Evolutionary conservation across 1,140 invertebrate genomes (phyloP).

Genomic region (Cataglyphis hispanica): DNA sequence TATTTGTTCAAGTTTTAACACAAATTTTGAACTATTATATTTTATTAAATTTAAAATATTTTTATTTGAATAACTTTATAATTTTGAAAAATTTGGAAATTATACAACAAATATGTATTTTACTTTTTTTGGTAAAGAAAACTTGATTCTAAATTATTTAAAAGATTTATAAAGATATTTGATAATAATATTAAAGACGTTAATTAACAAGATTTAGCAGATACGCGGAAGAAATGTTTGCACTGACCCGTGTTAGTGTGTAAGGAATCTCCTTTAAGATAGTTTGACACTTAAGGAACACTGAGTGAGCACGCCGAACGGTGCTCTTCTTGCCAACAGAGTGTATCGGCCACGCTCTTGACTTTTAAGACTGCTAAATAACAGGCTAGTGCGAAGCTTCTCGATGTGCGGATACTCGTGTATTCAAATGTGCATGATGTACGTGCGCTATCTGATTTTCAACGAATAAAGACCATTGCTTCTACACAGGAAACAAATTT

Average conservation of each 20-base stretch:
- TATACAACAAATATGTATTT: neutral
- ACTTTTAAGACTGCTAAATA: constrained; percentile 74
- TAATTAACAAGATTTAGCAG: neutral
- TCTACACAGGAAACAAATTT: constrained; percentile 43
- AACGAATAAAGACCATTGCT: constrained; percentile 20
- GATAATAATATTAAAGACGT: neutral
- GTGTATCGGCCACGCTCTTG: constrained; percentile 79
- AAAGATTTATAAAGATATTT: neutral
- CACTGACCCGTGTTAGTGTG: constrained; percentile 38
- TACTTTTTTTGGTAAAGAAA: neutral
- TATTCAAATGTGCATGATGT: constrained; percentile 51
- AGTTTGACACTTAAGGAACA: constrained; percentile 66
- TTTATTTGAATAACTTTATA: too few species aligned
- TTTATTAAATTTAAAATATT: too few species aligned
- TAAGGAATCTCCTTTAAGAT: constrained; percentile 43
- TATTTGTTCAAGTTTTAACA: neutral
- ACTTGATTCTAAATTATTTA: neutral
- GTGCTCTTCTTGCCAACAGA: constrained; percentile 78
- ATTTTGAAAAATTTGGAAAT: neutral
- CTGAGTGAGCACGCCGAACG: constrained; percentile 48
- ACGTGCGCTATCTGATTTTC: constrained; percentile 48
- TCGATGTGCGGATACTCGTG: constrained; percentile 42
- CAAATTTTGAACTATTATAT: too few species aligned
- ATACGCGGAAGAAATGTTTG: constrained; percentile 34
- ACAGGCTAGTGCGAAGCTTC: constrained; percentile 63